Evolutionary conservation across 2,888 invertebrate genomes (phyloP).

Genomic region (Parnassius mnemosyne): DNA sequence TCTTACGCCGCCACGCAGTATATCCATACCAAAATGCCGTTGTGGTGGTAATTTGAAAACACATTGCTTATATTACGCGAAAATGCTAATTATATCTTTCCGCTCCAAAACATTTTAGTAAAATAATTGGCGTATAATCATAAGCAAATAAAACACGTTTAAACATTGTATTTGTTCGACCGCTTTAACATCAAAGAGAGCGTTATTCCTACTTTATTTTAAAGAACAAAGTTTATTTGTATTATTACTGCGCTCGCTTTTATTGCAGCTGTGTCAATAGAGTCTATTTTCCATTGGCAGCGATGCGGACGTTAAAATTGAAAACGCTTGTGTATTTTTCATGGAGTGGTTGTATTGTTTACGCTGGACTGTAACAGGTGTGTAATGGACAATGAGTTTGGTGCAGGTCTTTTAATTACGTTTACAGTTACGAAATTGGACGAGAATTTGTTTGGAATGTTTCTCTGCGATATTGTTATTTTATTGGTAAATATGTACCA

Average conservation of each 20-base stretch:
- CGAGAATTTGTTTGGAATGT: not conserved
- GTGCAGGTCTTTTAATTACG: slow-evolving; percentile 11
- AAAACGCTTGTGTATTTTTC: slow-evolving; percentile 23
- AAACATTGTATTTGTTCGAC: slow-evolving; percentile 12
- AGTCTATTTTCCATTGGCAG: slow-evolving; percentile 6
- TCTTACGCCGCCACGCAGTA: no score
- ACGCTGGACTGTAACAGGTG: slow-evolving; percentile 12
- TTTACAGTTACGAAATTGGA: slow-evolving; percentile 7
- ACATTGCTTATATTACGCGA: not conserved
- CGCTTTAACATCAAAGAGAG: slow-evolving; percentile 21
- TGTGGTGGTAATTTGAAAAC: not conserved
- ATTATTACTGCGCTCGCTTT: slow-evolving; percentile 20
- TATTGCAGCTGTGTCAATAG: slow-evolving; percentile 31
- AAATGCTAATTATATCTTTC: not conserved
- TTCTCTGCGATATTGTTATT: not conserved
- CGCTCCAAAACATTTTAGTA: slow-evolving; percentile 2
- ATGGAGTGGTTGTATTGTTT: slow-evolving; percentile 21
- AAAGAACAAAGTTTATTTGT: slow-evolving; percentile 24
- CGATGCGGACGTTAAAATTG: slow-evolving; percentile 14
- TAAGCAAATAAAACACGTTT: slow-evolving; percentile 14
- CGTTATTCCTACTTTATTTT: slow-evolving; percentile 14
- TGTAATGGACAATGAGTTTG: slow-evolving; percentile 15
- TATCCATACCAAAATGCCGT: no score
- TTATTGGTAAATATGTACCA: not conserved
- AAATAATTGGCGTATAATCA: slow-evolving; percentile 17